Base-by-base conservation (phyloP, 2,888 invertebrate genomes). In the Aporophyla nigra region DNA sequence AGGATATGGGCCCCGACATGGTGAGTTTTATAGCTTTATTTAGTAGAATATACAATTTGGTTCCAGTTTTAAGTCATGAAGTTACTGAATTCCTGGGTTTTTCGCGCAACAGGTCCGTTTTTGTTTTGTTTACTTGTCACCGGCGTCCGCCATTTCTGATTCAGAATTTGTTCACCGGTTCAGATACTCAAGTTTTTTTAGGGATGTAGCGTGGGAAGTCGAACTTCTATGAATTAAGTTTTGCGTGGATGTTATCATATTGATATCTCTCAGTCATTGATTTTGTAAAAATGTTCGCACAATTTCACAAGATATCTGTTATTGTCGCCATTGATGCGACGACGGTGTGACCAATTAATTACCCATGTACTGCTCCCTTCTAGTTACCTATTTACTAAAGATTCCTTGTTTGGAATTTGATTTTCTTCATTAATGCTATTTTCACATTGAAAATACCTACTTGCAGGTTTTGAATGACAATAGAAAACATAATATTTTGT, bases 1-100 rank as follows among this genome's bases (percentile, higher is more conserved):
- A 97, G 97, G 98, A 98, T 97, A 98, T 98, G 97, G 98, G 98
- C 97, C 98, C 98, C 97, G 98, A 98, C 97, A 98, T 98, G 98
- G 98, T 98, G 97, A 97, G 97, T 96, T 92, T 92, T 88, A 89
- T 87, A 71, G 76, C 82, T 89, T 87, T 83, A 88, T 84, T 72
- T 78, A 83, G 77, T 91, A 93, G 90, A 92, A 86, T 88, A 89
- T 77, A 82, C 73, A 82, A 87, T 84, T 88, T 80, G 83, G 87
- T 86, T 84, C 74, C 86, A 86, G 91, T 94, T 96, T 95, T 96
- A 95, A 93, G 95, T 96, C 95, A 96, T 96, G 91, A 95, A 92
- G 86, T 93, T 66, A 82, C 62, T 82, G 92, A 91, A 92, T 90
- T 92, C 82, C 80, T 85, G 85, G 88, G 91, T 94, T 94, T 95